Conservation (phyloP, 2,797 vertebrate species). For the Cyclura pinguis region DNA sequence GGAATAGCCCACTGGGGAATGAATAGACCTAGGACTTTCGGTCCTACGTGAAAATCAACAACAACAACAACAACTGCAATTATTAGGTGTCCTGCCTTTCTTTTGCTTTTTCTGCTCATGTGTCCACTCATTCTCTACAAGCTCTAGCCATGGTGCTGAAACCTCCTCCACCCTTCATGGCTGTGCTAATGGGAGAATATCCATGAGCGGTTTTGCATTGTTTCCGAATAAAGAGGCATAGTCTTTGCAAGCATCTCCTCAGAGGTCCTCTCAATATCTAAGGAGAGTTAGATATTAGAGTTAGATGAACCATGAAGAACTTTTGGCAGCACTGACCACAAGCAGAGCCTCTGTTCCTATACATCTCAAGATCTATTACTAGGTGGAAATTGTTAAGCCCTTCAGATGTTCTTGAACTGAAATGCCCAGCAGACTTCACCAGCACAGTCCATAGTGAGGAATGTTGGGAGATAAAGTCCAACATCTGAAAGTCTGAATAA, state of each 20-base stretch:
- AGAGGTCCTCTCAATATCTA: neutral
- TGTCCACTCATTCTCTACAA: neutral
- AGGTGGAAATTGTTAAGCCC: no score
- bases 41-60: neutral
- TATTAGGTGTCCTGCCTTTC: neutral
- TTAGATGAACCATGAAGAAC: accelerated
- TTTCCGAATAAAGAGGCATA: neutral
- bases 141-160: slow-evolving; percentile 61
- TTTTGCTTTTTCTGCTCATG: neutral
- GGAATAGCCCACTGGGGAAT: neutral
- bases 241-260: neutral
- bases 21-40: neutral
- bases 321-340: neutral
- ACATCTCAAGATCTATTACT: no score
- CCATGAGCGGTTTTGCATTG: neutral
- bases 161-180: neutral
- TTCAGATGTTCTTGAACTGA: no score
- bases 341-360: no score
- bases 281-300: accelerated
- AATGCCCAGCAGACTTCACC: no score
- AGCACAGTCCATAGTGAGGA: no score
- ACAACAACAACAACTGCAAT: neutral
- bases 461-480: no score
- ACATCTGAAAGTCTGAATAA: no score
- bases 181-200: neutral